Evolutionary conservation across 2,113 vertebrate species (phyloP).

Genomic region (Acrocephalus kingi): DNA sequence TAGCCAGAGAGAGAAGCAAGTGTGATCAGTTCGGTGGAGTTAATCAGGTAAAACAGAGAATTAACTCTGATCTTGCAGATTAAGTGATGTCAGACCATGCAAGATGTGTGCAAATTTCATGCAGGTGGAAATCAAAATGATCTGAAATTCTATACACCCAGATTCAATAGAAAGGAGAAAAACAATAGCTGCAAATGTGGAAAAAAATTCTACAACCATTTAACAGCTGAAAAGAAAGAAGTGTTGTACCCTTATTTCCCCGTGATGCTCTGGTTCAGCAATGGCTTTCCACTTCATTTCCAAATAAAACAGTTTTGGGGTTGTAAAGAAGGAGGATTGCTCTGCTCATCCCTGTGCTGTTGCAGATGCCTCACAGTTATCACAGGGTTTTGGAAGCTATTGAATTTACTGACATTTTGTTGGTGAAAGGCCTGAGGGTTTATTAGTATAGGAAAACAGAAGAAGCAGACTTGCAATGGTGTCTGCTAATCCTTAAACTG

Average conservation of each 20-base stretch:
- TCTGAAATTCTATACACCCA: background rate
- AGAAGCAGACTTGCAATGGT: background rate
- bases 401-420: background rate
- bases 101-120: background rate
- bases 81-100: background rate
- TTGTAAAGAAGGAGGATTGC: background rate
- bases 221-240: background rate
- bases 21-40: background rate
- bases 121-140: background rate
- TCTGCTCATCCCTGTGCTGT: background rate
- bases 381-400: background rate
- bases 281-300: background rate
- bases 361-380: background rate
- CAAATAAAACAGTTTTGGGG: background rate
- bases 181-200: background rate
- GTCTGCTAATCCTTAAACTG: background rate
- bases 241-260: background rate
- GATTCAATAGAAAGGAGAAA: background rate
- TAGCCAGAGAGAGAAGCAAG: conserved; percentile 4
- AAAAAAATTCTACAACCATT: background rate
- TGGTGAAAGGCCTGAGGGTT: background rate
- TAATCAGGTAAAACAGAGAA: conserved; percentile 38
- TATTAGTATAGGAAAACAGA: background rate
- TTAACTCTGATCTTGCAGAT: conserved; percentile 7
- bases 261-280: background rate